These are phyloP conservation scores for Pseudomyrmex cubaensis DNA, from an alignment of 1,140 invertebrate genomes.

Conservation along the genomic window DNA sequence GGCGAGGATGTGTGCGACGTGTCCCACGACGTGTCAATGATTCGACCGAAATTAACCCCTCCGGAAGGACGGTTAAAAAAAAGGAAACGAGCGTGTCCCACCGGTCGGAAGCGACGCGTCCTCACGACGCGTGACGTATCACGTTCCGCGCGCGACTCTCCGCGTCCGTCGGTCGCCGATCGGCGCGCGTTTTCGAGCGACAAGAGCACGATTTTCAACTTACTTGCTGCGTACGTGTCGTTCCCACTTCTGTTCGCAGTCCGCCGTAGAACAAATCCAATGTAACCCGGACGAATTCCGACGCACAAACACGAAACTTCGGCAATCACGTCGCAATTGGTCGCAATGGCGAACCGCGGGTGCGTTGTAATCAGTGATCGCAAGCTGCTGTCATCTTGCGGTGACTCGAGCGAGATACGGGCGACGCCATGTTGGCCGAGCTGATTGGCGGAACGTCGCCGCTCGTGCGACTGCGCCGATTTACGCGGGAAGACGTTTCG, in stretches of 20 bases:
- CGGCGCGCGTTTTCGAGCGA: not conserved
- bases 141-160: conserved; percentile 2
- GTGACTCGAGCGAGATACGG: not conserved
- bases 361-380: conserved; percentile 65
- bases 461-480: conserved; percentile 20
- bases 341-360: conserved; percentile 76
- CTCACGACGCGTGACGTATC: conserved; percentile 49
- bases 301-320: conserved; percentile 77
- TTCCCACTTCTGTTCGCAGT: not conserved
- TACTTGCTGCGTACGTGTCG: conserved; percentile 33
- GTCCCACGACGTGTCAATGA: conserved; percentile 26
- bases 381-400: conserved; percentile 74
- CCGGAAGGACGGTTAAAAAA: not conserved
- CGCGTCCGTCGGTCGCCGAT: conserved; percentile 1
- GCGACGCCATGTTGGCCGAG: not conserved
- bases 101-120: conserved; percentile 21
- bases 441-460: conserved; percentile 56
- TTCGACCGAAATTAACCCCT: conserved; percentile 72
- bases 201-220: conserved; percentile 55
- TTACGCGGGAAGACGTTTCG: conserved; percentile 70
- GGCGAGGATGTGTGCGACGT: conserved; percentile 53
- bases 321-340: conserved; percentile 77
- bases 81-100: conserved; percentile 15
- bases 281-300: conserved; percentile 72
- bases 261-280: conserved; percentile 36